Percentiles rank a stretch among this genome's conserved stretches.
Conservation (phyloP, 2,797 vertebrate species). For the Cyclopterus lumpus region DNA sequence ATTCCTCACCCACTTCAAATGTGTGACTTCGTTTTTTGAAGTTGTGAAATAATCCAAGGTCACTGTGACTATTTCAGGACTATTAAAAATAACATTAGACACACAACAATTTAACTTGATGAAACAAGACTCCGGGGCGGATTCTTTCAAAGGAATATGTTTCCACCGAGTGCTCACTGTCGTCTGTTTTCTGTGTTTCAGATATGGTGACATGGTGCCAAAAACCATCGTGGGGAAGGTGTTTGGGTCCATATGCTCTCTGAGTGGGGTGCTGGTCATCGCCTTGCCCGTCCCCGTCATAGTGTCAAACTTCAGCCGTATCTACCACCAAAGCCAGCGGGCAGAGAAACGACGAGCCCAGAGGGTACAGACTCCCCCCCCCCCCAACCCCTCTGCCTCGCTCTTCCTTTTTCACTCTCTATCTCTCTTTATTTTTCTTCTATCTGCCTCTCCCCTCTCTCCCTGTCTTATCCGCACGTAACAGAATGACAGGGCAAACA, state of each 20-base stretch:
- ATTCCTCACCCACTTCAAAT: constrained; percentile 70
- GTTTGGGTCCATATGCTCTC: constrained; percentile 95
- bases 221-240: constrained; percentile 98
- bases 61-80: constrained; percentile 72
- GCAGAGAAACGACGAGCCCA: constrained; percentile 95
- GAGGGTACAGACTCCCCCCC: constrained; percentile 83
- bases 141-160: constrained; percentile 14
- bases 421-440: constrained; percentile 53
- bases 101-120: constrained; percentile 30
- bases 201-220: constrained; percentile 97
- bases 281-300: constrained; percentile 96
- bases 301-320: constrained; percentile 97
- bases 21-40: constrained; percentile 66
- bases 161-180: constrained; percentile 37
- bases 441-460: constrained; percentile 58
- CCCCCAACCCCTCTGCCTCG: constrained; percentile 24
- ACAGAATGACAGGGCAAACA: constrained; percentile 74
- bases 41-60: constrained; percentile 65
- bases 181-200: constrained; percentile 72
- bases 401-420: constrained; percentile 7
- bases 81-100: constrained; percentile 68
- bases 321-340: constrained; percentile 97
- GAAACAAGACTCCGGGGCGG: constrained; percentile 26
- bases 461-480: constrained; percentile 71
- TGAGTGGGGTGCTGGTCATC: constrained; percentile 96